Evolutionary conservation across 1,140 invertebrate species (phyloP), one percentile per base, ranked within the genome.

Genomic region (Vollenhovia emeryi): DNA sequence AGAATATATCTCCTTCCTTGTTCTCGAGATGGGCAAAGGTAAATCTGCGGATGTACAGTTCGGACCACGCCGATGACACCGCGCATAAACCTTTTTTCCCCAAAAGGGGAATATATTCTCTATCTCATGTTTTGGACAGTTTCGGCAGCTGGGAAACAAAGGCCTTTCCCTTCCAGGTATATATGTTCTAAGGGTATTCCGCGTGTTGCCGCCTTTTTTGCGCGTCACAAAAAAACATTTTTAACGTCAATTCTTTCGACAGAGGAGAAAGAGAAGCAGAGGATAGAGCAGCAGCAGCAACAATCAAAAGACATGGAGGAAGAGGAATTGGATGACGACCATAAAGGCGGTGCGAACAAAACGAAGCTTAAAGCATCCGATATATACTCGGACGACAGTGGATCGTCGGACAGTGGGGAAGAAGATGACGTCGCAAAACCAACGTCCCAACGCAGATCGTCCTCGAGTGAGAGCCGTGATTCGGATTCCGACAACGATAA

Each of bases 331-430:
- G 95, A 95, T 57, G 95, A 96, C 43, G 94, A 94, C 83, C 95
- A 95, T 40, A 92, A 95, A 91, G 93, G 94, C 83, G 91, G 94
- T 80, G 87, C 91, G 21, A 94, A 93, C 2, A 96, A 96, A 90
- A 96, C 96, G 69, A 97, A 98, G 93, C 95, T 98, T 69, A 99
- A 98, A 95, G 98, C 98, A 0, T 98, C 98, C 0, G 98, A 99
- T 94, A 98, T 99, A 89, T 99, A 99, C 94, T 99, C 98, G 0
- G 98, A 99, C 93, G 98, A 99, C 87, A 98, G 98, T 87, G 98
- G 97, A 11, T 95, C 94, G 6, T 95, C 94, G 0, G 94, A 94
- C 18, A 98, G 97, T 82, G 97, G 97, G 87, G 97, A 96, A n/a
- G 97, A 96, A 55, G 96, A 96, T 78, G 94, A 94, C 71, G 88